Base-by-base conservation (phyloP, 1,140 invertebrate species). In the Drosophila kurseongensis region DNA sequence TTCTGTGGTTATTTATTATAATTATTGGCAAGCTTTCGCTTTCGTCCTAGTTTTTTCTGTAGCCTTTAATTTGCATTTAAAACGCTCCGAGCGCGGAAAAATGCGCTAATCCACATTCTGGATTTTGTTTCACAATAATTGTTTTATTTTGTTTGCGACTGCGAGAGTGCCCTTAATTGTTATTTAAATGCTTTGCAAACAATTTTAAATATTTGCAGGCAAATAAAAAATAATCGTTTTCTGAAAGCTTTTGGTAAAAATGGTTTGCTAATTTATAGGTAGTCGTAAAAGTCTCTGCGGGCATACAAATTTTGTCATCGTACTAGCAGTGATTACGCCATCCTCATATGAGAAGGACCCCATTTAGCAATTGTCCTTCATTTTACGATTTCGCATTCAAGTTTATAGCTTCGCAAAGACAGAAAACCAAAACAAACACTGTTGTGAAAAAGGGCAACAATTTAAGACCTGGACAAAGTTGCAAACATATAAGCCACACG, bases 1-100 rank as follows among this genome's bases (percentile, higher is more conserved):
- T 57, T 66, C 56, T 47, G 77, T 74, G 74, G 67, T 78, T 85
- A 81, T 81, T 85, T 83, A 79, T 89, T 77, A 83, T 88, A 86
- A 86, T 82, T 82, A 77, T 83, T 71, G 74, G 60, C 54, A 58
- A 73, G 75, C 57, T 56, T 67, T 56, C 47, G 61, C 61, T 42
- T 45, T 71, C 18, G 45, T 62, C 16, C 44, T 44, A 44, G 32
- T 54, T 68, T 16, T 38, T 59, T 52, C 41, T 71, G 35, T 29
- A 38, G 63, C 35, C 40, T 62, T 71, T 69, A 75, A 83, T 83
- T 80, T 88, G 76, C 84, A 83, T 88, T 89, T 89, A 82, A 86
- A 86, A 78, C 62, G 78, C 48, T 41, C 0, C 32, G 44, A 48
- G 16, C 41, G 40, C n/a, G 18, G 61, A 78, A 80, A 90, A 78